phyloP scores from a whole-genome alignment of 2,113 vertebrate genomes.

The Callochromis pleurospilus region DNA sequence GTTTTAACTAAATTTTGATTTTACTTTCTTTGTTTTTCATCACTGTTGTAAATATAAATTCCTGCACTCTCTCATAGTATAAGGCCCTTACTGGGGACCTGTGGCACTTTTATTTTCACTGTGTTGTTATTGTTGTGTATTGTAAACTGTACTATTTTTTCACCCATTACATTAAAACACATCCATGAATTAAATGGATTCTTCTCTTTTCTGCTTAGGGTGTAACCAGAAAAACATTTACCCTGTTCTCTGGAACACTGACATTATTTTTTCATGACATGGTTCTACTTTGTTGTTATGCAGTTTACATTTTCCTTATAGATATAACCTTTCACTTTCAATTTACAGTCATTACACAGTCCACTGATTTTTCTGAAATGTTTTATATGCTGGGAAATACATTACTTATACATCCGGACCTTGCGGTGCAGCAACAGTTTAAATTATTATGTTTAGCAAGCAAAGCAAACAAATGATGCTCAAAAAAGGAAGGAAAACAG shows the following conservation, averaged over 20 bases:
- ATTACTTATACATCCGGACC: no score
- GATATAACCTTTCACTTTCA: no score
- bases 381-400: background rate
- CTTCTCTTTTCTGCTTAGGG: accelerated
- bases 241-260: background rate
- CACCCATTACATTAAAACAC: background rate
- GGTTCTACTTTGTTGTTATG: background rate
- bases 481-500: background rate
- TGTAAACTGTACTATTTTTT: background rate
- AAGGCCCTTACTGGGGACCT: no score
- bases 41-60: no score
- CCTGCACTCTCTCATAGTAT: no score
- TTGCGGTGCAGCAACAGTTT: background rate
- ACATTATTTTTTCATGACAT: background rate
- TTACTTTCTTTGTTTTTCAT: no score
- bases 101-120: background rate
- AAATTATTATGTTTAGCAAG: background rate
- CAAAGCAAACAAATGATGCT: background rate
- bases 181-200: background rate
- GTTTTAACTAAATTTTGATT: no score
- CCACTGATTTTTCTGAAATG: background rate
- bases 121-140: background rate
- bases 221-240: background rate
- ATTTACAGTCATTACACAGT: background rate
- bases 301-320: no score